Conservation (phyloP, 2,888 invertebrate genomes). For the Parapristionchus giblindavisi region DNA sequence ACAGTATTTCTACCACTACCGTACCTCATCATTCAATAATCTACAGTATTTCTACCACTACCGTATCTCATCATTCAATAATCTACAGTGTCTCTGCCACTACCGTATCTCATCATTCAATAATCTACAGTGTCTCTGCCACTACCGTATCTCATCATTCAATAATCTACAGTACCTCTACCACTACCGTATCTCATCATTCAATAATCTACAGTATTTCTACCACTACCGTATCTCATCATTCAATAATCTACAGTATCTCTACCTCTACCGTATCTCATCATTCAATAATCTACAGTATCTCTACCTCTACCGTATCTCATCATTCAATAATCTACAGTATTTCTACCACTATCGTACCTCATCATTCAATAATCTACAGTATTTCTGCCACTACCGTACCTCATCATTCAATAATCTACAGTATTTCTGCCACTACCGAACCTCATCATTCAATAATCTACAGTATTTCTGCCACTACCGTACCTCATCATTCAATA, state of each 20-base stretch:
- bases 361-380: slow-evolving; percentile 39
- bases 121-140: slow-evolving; percentile 19
- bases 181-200: slow-evolving; percentile 23
- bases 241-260: not conserved
- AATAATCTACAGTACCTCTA: not conserved
- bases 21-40: slow-evolving; percentile 40
- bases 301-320: not conserved
- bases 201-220: slow-evolving; percentile 38
- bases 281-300: slow-evolving; percentile 38
- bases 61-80: not conserved
- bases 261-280: slow-evolving; percentile 16
- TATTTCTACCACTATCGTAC: slow-evolving; percentile 12
- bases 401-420: not conserved
- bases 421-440: not conserved
- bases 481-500: not conserved
- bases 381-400: not conserved
- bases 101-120: slow-evolving; percentile 38
- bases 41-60: not conserved
- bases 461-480: not conserved
- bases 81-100: not conserved
- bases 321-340: not conserved
- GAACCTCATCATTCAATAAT: slow-evolving; percentile 39
- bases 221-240: not conserved
- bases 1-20: not conserved
- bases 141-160: not conserved